Evolutionary conservation across 2,797 vertebrate genomes (phyloP).

Genomic region (Poecilia picta): DNA sequence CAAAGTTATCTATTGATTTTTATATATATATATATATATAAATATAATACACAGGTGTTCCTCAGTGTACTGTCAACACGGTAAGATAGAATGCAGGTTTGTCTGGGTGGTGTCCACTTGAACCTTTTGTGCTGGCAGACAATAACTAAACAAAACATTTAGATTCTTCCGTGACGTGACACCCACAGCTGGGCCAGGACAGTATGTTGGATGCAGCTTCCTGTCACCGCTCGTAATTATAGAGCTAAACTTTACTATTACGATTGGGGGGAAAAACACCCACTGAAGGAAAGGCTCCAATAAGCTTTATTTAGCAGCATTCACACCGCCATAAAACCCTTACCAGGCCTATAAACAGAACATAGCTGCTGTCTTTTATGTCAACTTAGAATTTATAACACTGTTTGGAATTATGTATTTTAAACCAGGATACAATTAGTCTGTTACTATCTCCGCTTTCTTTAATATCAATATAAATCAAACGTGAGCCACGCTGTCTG

Average conservation of each 20-base stretch:
- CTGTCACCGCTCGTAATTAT: background rate
- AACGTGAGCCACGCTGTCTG: background rate
- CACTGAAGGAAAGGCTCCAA: background rate
- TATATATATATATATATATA: background rate
- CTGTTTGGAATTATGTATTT: background rate
- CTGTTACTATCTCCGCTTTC: background rate
- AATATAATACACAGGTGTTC: background rate
- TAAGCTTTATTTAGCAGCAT: conserved; percentile 3
- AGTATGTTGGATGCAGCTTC: background rate
- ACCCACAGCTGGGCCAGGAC: conserved; percentile 2
- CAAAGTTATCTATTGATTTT: background rate
- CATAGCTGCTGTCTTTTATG: background rate
- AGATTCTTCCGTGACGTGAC: conserved; percentile 35
- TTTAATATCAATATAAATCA: background rate
- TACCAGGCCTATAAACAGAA: background rate
- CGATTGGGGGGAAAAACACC: background rate
- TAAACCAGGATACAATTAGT: background rate
- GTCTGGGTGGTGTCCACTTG: conserved; percentile 13
- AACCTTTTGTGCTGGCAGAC: conserved; percentile 29
- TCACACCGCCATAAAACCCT: background rate
- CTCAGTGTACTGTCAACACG: background rate
- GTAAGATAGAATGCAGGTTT: conserved; percentile 13
- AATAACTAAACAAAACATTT: conserved; percentile 39
- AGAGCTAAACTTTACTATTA: background rate
- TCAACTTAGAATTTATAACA: background rate